Conservation (phyloP, 2,797 vertebrate species). For the Chromis chromis region DNA sequence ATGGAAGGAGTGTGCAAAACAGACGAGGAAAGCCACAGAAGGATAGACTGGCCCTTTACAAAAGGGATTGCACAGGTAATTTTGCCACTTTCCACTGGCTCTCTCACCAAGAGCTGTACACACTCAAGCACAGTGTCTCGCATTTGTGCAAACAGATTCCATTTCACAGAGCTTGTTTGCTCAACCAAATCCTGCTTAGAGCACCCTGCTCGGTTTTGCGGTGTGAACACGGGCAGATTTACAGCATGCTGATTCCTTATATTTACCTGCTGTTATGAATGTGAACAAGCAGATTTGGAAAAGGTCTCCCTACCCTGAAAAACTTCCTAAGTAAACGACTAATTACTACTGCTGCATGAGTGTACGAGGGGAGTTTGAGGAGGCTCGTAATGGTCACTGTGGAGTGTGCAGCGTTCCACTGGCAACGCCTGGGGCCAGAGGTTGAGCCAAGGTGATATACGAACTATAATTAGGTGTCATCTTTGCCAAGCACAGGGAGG, state of each 20-base stretch:
- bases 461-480: conserved; percentile 64
- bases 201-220: conserved; percentile 26
- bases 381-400: background rate
- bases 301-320: conserved; percentile 6
- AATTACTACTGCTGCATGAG: conserved; percentile 8
- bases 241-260: conserved; percentile 3
- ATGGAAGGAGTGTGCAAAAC: conserved; percentile 37
- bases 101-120: conserved; percentile 31
- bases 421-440: conserved; percentile 28
- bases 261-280: conserved; percentile 39
- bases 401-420: conserved; percentile 27
- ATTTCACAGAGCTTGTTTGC: conserved; percentile 64
- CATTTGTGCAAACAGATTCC: conserved; percentile 65
- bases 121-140: conserved; percentile 52
- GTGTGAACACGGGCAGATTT: conserved; percentile 37
- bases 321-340: conserved; percentile 10
- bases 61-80: conserved; percentile 59
- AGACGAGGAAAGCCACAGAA: conserved; percentile 25
- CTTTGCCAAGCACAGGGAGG: conserved; percentile 12
- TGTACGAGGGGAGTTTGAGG: conserved; percentile 18
- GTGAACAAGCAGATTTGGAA: conserved; percentile 13
- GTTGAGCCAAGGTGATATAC: conserved; percentile 49
- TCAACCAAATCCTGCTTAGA: conserved; percentile 57
- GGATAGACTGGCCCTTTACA: conserved; percentile 57
- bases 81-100: conserved; percentile 24